Percentiles rank a stretch among this genome's conserved stretches.
phyloP scores from a whole-genome alignment of 1,140 invertebrate species.

The Cotesia chilonis region DNA sequence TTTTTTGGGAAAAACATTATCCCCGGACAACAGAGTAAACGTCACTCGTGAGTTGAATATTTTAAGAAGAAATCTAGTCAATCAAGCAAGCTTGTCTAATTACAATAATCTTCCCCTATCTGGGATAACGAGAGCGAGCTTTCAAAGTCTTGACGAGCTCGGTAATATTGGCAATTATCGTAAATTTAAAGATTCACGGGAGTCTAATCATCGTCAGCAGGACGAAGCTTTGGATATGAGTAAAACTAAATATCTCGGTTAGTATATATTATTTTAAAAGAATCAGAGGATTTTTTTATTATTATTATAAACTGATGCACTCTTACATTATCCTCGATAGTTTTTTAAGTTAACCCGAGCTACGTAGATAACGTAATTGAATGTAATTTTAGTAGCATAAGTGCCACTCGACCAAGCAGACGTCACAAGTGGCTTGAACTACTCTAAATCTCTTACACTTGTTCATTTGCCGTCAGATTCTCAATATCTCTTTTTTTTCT shows the following conservation, averaged over 20 bases:
- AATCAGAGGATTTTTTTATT: background rate
- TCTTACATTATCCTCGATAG: constrained; percentile 52
- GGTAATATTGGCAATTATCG: constrained; percentile 48
- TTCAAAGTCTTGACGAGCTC: constrained; percentile 49
- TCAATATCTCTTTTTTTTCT: constrained; percentile 37
- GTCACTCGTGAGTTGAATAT: constrained; percentile 56
- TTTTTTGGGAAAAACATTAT: constrained; percentile 45
- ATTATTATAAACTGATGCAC: constrained; percentile 41
- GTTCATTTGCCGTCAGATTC: constrained; percentile 47
- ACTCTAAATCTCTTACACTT: constrained; percentile 53
- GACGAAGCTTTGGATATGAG: constrained; percentile 65
- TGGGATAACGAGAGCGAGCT: constrained; percentile 43
- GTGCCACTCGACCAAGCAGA: constrained; percentile 64
- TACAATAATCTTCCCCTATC: constrained; percentile 46
- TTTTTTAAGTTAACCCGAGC: constrained; percentile 58
- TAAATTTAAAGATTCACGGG: constrained; percentile 49
- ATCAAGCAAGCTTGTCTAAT: constrained; percentile 54
- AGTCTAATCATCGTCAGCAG: constrained; percentile 52
- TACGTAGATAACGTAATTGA: constrained; percentile 62
- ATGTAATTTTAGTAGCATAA: constrained; percentile 67
- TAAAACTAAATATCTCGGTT: constrained; percentile 63
- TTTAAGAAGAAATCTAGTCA: constrained; percentile 53
- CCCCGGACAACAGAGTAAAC: constrained; percentile 48
- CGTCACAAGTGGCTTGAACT: constrained; percentile 60
- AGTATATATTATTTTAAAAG: constrained; percentile 26